Percentiles rank a stretch among this genome's conserved stretches.
phyloP scores from a whole-genome alignment of 2,888 invertebrate species.

The Steinernema carpocapsae region DNA sequence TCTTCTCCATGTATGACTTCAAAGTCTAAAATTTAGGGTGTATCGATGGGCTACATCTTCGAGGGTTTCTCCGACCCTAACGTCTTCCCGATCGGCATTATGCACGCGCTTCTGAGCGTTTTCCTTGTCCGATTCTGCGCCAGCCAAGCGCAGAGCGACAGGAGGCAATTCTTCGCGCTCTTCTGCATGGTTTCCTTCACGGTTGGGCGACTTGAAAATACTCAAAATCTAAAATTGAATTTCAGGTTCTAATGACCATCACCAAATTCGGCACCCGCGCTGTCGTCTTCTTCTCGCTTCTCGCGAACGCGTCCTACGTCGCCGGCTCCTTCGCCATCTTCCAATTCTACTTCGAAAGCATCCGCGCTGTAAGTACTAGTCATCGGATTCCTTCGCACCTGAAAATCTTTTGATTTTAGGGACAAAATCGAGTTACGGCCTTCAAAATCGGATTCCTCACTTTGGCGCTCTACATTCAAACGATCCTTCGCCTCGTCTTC shows the following conservation, averaged over 20 bases:
- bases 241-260: not conserved
- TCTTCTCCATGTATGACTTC: not conserved
- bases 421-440: not conserved
- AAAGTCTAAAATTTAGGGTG: not conserved
- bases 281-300: conserved; percentile 13
- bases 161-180: not conserved
- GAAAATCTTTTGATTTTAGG: not conserved
- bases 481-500: not conserved
- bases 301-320: not conserved
- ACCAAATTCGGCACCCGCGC: not conserved
- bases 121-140: not conserved
- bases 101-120: not conserved
- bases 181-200: not conserved
- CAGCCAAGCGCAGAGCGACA: not conserved
- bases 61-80: not conserved
- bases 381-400: not conserved
- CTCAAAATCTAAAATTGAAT: not conserved
- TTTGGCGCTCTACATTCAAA: conserved; percentile 2
- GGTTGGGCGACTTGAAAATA: not conserved
- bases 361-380: not conserved
- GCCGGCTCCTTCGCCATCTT: conserved; percentile 7
- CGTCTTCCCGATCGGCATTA: not conserved
- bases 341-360: not conserved
- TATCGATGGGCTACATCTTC: not conserved
- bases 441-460: conserved; percentile 6